Evolutionary conservation across 2,797 vertebrate species (phyloP), one percentile per base, ranked within the genome.

Genomic region (Sebastes hopkinsi): DNA sequence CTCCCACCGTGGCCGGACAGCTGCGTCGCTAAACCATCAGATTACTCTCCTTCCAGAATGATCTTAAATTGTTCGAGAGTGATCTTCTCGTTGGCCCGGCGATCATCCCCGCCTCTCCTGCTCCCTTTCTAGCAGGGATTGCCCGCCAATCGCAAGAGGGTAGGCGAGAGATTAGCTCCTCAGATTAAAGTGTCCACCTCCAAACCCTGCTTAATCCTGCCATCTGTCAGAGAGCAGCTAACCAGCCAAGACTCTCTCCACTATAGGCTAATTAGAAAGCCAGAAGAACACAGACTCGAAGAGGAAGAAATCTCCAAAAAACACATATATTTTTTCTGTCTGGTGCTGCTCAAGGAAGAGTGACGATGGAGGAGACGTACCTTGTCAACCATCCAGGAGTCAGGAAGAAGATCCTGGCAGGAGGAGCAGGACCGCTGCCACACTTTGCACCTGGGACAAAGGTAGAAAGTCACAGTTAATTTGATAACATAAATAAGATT

Each of bases 331-430:
- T 78, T 60, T 65, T 56, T 72, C 68, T 64, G 42, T 79, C 67
- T 54, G 52, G 16, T 67, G 14, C 16, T 62, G 50, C 64, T 71
- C 4, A 4, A 67, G 61, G 25, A 55, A 65, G 25, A 9, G 30
- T 6, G 58, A 84, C 58, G 38, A 97, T 97, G 97, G 96, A 97
- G 75, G 96, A 97, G 83, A 96, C 91, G 0, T 97, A 96, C 86
- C 93, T 97, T 67, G 91, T 96, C 58, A 95, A 95, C 0, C 88
- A 96, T 87, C 95, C 94, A 38, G 97, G 96, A n/a, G 95, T 97
- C 72, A 97, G 84, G 87, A 98, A 98, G 94, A 97, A 95, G 94
- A 97, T 98, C 81, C 93, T 98, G 34, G 91, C 96, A 0, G 97
- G 97, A 91, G 97, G 97, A 38, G 89, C 0, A 8, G 97, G 97